A percentile compares a stretch with the other conserved stretches of the same genome.
phyloP scores from a whole-genome alignment of 2,888 invertebrate genomes.

The Cosmopolites sordidus region DNA sequence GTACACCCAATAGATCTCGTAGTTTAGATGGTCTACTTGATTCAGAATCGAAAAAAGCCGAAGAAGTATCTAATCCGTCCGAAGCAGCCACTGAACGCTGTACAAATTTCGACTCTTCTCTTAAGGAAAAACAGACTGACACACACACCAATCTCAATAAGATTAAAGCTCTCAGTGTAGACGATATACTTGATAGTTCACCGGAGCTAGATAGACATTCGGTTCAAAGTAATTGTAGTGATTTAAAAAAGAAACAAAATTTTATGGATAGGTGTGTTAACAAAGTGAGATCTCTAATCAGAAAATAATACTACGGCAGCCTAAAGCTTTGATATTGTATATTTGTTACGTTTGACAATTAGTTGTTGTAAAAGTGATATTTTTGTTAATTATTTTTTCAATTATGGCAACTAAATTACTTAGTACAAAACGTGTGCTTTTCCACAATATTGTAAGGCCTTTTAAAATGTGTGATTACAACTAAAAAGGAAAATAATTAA shows the following conservation, averaged over 20 bases:
- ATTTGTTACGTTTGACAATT: slow-evolving; percentile 25
- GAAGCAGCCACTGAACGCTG: slow-evolving; percentile 40
- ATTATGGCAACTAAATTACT: slow-evolving; percentile 39
- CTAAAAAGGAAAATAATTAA: not conserved
- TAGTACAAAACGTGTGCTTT: slow-evolving; percentile 40
- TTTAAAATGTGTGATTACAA: slow-evolving; percentile 32
- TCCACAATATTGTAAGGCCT: slow-evolving; percentile 32
- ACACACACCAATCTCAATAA: slow-evolving; percentile 32
- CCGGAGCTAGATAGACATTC: slow-evolving; percentile 30
- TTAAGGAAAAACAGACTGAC: slow-evolving; percentile 40
- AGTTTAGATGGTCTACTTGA: slow-evolving; percentile 62
- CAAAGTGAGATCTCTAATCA: slow-evolving; percentile 73
- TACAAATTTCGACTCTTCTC: slow-evolving; percentile 39
- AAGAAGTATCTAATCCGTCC: slow-evolving; percentile 41
- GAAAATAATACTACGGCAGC: slow-evolving; percentile 35
- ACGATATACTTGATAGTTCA: slow-evolving; percentile 34
- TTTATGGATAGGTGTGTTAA: slow-evolving; percentile 83
- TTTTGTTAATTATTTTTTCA: slow-evolving; percentile 31
- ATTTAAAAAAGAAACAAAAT: slow-evolving; percentile 68
- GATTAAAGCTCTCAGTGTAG: slow-evolving; percentile 31
- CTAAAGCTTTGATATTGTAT: slow-evolving; percentile 23
- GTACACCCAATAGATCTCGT: slow-evolving; percentile 54
- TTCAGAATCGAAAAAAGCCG: slow-evolving; percentile 34
- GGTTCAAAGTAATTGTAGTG: slow-evolving; percentile 45
- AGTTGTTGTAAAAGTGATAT: slow-evolving; percentile 30